These are phyloP conservation scores for Fundulus diaphanus DNA, from an alignment of 2,797 vertebrate genomes.

Conservation along the genomic window DNA sequence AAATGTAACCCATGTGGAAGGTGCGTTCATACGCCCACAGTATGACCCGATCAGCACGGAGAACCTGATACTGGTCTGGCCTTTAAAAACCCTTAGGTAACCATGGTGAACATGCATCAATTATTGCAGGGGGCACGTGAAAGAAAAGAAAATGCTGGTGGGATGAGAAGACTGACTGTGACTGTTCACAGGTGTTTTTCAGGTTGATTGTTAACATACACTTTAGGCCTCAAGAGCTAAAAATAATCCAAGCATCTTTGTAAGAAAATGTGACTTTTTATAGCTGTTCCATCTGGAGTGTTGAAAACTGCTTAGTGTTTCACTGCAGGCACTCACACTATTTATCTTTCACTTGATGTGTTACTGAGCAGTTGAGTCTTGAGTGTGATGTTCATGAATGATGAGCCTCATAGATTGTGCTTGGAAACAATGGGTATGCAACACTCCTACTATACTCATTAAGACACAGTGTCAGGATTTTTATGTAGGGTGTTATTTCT, in stretches of 20 bases:
- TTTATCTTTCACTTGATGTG: constrained; percentile 58
- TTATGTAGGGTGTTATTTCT: background rate
- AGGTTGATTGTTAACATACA: constrained; percentile 6
- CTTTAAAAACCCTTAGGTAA: constrained; percentile 81
- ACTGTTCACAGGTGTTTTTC: constrained; percentile 30
- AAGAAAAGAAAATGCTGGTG: constrained; percentile 46
- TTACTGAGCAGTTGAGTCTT: constrained; percentile 58
- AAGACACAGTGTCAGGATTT: background rate
- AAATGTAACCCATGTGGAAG: constrained; percentile 33
- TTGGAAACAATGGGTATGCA: constrained; percentile 30
- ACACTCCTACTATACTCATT: constrained; percentile 17
- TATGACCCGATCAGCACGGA: constrained; percentile 52
- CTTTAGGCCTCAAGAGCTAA: background rate
- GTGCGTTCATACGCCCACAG: constrained; percentile 53
- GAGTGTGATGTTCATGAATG: constrained; percentile 59
- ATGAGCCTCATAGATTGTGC: constrained; percentile 46
- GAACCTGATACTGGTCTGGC: constrained; percentile 80
- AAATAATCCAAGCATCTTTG: background rate
- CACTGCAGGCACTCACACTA: constrained; percentile 51
- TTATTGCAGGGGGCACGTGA: constrained; percentile 75
- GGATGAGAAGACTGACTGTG: constrained; percentile 20
- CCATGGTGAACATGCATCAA: constrained; percentile 83
- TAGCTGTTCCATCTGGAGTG: constrained; percentile 60
- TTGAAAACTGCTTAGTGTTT: constrained; percentile 55
- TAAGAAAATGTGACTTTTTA: constrained; percentile 22